Percentiles rank a stretch among this genome's conserved stretches.
Evolutionary conservation across 2,797 vertebrate genomes (phyloP).

Genomic region (Coendou prehensilis): DNA sequence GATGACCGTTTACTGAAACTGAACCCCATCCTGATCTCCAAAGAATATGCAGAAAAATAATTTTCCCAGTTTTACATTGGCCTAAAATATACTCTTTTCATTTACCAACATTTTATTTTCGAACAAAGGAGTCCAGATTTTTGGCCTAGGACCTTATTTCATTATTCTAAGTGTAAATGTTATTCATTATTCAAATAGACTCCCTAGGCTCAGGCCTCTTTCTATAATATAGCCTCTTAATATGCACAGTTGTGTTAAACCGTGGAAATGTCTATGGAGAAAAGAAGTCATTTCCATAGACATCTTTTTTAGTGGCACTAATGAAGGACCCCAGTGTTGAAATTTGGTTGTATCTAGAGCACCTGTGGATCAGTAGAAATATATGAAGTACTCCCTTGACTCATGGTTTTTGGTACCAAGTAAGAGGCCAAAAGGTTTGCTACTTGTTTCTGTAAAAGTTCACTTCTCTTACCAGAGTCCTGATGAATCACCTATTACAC

Average conservation of each 20-base stretch:
- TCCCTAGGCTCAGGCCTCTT: neutral
- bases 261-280: slow-evolving; percentile 2
- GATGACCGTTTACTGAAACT: neutral
- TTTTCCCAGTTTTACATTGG: neutral
- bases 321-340: neutral
- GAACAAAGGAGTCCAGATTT: slow-evolving; percentile 13
- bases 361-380: neutral
- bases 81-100: slow-evolving; percentile 5
- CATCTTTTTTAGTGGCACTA: neutral
- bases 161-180: slow-evolving; percentile 2
- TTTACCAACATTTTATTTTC: slow-evolving; percentile 46
- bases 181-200: neutral
- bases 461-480: neutral
- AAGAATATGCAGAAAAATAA: slow-evolving; percentile 39
- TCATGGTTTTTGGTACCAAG: neutral
- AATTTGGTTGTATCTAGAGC: neutral
- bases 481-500: neutral
- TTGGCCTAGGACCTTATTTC: neutral
- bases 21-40: slow-evolving; percentile 4
- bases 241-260: neutral
- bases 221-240: neutral
- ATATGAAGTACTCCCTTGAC: neutral
- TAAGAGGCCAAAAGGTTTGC: neutral
- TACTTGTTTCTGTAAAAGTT: neutral
- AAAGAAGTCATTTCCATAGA: neutral